Base-by-base conservation (phyloP, 2,113 vertebrate genomes). In the Sitta europaea region DNA sequence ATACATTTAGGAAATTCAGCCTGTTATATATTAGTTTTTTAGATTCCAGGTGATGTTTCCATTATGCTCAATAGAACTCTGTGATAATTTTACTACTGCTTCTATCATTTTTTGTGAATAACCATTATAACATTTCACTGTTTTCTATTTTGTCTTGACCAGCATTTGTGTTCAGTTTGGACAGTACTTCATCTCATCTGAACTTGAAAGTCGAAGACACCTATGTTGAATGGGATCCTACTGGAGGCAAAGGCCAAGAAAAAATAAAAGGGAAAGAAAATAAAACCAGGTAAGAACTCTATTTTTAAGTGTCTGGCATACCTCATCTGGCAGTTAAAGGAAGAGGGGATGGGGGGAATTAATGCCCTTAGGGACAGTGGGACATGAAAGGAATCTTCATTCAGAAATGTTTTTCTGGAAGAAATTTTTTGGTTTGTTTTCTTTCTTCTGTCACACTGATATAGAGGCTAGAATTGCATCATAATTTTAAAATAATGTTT, bases 201-300 rank as follows among this genome's bases (percentile, higher is more conserved):
- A 99, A 99, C 92, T 97, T 99, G 94, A 99, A 98, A 98, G 99
- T 99, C 79, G 98, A 98, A 94, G 98, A 98, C 43, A 92, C 96
- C 23, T 98, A 95, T 31, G 98, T 99, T 96, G 99, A 99, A 92
- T 99, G 99, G 99, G 99, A 99, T 90, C 97, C 99, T 29, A 98
- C 98, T 86, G 99, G 98, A 96, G 98, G 98, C 86, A 99, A 98
- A 98, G 97, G 98, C 62, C 98, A 99, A 82, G 99, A 99, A 80
- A 98, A 99, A 94, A 94, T 98, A 55, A 99, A 98, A 97, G 98
- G 98, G 48, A 99, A 99, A 84, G 99, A 99, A 84, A 99, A 98
- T 71, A 99, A 98, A 96, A 98, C 97, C 97, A 98, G 99, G 99
- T 99, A 96, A 98, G 97, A 63, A 27, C 19, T 66, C 6, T 68